These are phyloP conservation scores for Agrypnia vestita DNA, from an alignment of 1,140 invertebrate species.

Conservation along the genomic window DNA sequence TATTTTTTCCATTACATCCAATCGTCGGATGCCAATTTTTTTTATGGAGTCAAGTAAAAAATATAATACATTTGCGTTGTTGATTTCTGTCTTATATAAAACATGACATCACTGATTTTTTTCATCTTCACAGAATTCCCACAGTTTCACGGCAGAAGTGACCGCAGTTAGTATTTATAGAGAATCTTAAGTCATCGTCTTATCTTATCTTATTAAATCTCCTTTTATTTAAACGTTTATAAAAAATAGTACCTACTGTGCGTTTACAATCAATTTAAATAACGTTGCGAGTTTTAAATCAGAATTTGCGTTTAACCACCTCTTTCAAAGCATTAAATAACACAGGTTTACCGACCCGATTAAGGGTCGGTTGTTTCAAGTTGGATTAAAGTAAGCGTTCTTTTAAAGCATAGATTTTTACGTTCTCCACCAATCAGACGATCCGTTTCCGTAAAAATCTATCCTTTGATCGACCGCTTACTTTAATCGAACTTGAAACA, in stretches of 20 bases:
- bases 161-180: constrained; percentile 30
- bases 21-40: neutral
- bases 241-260: neutral
- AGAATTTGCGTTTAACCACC: too few relatives aligned
- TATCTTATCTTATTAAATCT: constrained; percentile 11
- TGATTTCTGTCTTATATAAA: constrained; percentile 1
- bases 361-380: too few relatives aligned
- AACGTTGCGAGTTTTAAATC: too few relatives aligned
- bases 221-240: neutral
- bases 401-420: too few relatives aligned
- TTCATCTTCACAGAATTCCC: constrained; percentile 33
- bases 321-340: too few relatives aligned
- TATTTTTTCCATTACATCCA: neutral
- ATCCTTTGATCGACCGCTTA: too few relatives aligned
- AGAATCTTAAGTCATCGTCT: constrained; percentile 7
- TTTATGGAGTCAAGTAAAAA: neutral
- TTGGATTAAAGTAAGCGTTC: too few relatives aligned
- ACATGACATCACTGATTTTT: constrained; percentile 23
- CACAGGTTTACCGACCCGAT: too few relatives aligned
- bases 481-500: too few relatives aligned
- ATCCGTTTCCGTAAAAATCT: too few relatives aligned
- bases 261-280: too few relatives aligned
- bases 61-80: neutral
- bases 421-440: too few relatives aligned
- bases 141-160: constrained; percentile 26